Evolutionary conservation across 1,140 invertebrate genomes (phyloP).

Genomic region (Drosophila triauraria): DNA sequence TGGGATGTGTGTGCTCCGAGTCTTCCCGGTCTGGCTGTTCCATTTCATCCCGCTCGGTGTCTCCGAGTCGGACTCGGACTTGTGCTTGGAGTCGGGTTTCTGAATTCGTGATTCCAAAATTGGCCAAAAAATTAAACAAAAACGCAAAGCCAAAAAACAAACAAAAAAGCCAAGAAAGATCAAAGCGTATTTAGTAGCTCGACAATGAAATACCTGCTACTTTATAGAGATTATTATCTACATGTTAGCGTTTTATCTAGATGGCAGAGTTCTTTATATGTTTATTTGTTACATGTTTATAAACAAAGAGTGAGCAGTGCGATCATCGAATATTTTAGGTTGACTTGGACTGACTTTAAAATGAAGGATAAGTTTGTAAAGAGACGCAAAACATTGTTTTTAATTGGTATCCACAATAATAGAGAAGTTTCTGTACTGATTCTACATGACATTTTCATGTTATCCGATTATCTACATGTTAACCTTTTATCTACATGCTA

Average conservation of each 20-base stretch:
- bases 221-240: slow-evolving; percentile 2
- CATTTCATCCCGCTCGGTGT: slow-evolving; percentile 29
- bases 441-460: too few relatives aligned
- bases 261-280: background rate
- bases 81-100: slow-evolving; percentile 17
- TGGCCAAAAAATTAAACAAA: slow-evolving; percentile 8
- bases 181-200: slow-evolving; percentile 3
- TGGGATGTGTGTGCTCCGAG: slow-evolving; percentile 20
- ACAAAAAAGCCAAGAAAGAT: background rate
- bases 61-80: background rate
- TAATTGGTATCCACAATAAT: too few relatives aligned
- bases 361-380: background rate
- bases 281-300: slow-evolving; percentile 5
- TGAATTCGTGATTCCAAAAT: slow-evolving; percentile 17
- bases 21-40: slow-evolving; percentile 40
- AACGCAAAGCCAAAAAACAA: background rate
- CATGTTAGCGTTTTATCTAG: background rate
- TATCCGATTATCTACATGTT: too few relatives aligned
- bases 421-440: too few relatives aligned
- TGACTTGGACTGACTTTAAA: background rate
- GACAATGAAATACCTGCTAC: slow-evolving; percentile 14
- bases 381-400: too few relatives aligned
- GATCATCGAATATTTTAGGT: background rate
- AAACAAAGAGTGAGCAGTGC: background rate
- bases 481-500: too few relatives aligned